Evolutionary conservation across 2,797 vertebrate species (phyloP), one percentile per base, ranked within the genome.

Genomic region (Mus spretus): DNA sequence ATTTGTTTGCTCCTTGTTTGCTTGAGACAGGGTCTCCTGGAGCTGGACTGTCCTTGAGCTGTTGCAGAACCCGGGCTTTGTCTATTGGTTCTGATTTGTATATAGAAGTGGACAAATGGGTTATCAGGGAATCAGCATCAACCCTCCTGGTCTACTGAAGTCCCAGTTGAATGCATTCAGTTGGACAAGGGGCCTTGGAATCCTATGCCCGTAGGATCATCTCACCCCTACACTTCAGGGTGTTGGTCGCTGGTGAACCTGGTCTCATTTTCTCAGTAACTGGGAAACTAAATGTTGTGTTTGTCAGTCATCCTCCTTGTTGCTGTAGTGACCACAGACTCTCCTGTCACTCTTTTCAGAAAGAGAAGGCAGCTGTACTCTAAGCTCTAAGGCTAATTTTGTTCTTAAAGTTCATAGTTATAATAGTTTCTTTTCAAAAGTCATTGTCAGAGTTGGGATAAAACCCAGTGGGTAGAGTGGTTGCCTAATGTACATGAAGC

Each of bases 81-180:
- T 24, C 44, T 83, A 11, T 80, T 75, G 55, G 50, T 50, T 91
- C 92, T 82, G 70, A 50, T 55, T 95, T 96, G 87, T 83, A 77
- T 90, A 65, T 85, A 37, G 20, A 88, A 79, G 37, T 55, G 93
- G 86, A 75, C 34, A 81, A 44, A 44, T 1, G 40, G 28, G 5
- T 50, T 77, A 9, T 86, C 87, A 55, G 72, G 86, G 87, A 92
- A 59, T 20, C 81, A 63, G 74, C 75, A n/a, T 40, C 40, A 65
- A 50, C 34, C 90, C 87, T 8, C 63, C 47, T 65, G 44, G 31
- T n/a, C 90, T 75, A 10, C 20, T 50, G 67, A 91, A 0, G 6
- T 50, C 14, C n/a, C 74, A 83, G 80, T 11, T 55, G 47, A 78
- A 37, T 75, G 47, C 55, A 57, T 85, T 87, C 47, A 57, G 1